Evolutionary conservation across 2,113 vertebrate genomes (phyloP), one percentile per base, ranked within the genome.

Genomic region (Coregonus clupeaformis): DNA sequence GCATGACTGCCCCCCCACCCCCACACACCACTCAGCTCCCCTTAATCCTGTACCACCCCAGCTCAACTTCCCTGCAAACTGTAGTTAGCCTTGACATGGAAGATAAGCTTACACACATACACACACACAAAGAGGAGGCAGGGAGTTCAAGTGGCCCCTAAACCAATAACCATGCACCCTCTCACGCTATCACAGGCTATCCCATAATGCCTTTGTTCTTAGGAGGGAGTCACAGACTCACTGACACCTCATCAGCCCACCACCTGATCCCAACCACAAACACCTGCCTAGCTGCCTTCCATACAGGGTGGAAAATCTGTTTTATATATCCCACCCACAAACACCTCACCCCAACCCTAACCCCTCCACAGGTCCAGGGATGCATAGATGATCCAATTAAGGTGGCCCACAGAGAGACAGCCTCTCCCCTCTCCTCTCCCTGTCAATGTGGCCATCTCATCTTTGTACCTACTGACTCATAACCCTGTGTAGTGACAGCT

Each of bases 381-480:
- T 75, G 82, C 76, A 77, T 80, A 84, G 82, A 84, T 83, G 80
- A 90, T 89, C 87, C 77, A 67, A 29, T 78, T 85, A 80, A 84
- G 75, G 68, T 55, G 81, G 66, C 30, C 73, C 63, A 72, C 69
- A 77, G 22, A 83, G 73, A 76, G 68, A 73, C 75, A 72, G 68
- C 59, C 65, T 29, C 2, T n/a, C n/a, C 29, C 16, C 4, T 32
- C 68, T 71, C 68, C 7, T 59, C 49, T 77, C 77, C 75, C 73
- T 68, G 82, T 81, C 83, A 82, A 73, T 75, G 71, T 18, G 64
- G 25, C 55, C 77, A 75, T 78, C 76, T 74, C 60, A 71, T 88
- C 85, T 77, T 72, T 72, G 80, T 68, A 80, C 73, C 74, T 86
- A 90, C 90, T 86, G 83, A 89, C 76, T 82, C 84, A 83, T 81